A percentile compares a stretch with the other conserved stretches of the same genome.
Evolutionary conservation across 2,888 invertebrate genomes (phyloP).

Genomic region (Drosophila anceps): DNA sequence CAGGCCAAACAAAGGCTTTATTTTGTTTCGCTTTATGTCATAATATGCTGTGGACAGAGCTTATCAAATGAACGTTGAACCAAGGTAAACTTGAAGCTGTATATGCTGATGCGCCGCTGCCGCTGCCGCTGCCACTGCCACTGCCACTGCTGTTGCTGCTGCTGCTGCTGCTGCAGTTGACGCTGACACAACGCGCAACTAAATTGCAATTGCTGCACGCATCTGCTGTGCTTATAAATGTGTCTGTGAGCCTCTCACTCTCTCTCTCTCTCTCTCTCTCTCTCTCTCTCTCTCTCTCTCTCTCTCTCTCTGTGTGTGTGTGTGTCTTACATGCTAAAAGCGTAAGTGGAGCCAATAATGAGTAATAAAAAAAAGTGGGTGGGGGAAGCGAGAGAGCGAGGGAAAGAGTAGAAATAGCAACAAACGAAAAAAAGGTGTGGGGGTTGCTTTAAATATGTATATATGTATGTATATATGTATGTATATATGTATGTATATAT

Average conservation of each 20-base stretch:
- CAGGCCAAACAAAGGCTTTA: slow-evolving; percentile 25
- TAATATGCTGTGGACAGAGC: slow-evolving; percentile 37
- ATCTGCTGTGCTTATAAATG: slow-evolving; percentile 19
- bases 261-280: too few species aligned
- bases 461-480: slow-evolving; percentile 4
- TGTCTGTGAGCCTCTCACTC: slow-evolving; percentile 2
- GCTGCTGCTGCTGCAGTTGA: slow-evolving; percentile 18
- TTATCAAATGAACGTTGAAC: slow-evolving; percentile 56
- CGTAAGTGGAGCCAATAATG: slow-evolving; percentile 64
- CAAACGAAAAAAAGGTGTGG: slow-evolving; percentile 46
- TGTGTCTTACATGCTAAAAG: slow-evolving; percentile 50
- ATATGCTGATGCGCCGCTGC: slow-evolving; percentile 20
- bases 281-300: too few species aligned
- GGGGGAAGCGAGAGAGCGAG: slow-evolving; percentile 10
- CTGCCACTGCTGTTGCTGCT: slow-evolving; percentile 16
- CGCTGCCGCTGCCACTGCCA: slow-evolving; percentile 10
- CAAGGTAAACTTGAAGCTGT: slow-evolving; percentile 59
- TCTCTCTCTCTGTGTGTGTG: too few species aligned
- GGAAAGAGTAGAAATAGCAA: slow-evolving; percentile 1
- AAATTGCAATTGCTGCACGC: slow-evolving; percentile 63
- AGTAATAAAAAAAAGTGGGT: slow-evolving; percentile 48
- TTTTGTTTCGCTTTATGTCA: slow-evolving; percentile 27
- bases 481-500: not conserved
- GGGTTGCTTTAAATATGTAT: slow-evolving; percentile 26
- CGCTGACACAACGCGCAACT: slow-evolving; percentile 5